Evolutionary conservation across 2,888 invertebrate genomes (phyloP).

Genomic region (Alcis repandata): DNA sequence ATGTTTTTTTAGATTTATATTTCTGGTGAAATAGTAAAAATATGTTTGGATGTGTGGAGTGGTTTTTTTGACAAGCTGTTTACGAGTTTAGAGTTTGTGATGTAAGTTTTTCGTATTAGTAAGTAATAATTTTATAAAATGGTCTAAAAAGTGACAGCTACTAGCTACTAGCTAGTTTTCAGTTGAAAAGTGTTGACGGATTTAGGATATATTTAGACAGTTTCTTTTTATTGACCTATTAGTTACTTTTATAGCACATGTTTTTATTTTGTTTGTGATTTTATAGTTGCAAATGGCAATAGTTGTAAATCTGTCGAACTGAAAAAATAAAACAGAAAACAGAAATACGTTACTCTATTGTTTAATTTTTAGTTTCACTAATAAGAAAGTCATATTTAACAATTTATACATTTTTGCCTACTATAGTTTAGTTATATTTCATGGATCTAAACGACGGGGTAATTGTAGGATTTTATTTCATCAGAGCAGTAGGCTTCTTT

Average conservation of each 20-base stretch:
- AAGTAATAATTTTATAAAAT: too few relatives aligned
- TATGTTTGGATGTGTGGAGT: background rate
- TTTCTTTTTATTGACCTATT: slow-evolving; percentile 46
- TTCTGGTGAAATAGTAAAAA: background rate
- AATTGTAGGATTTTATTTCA: too few relatives aligned
- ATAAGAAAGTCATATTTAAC: too few relatives aligned
- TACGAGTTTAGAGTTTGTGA: background rate
- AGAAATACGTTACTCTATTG: slow-evolving; percentile 36
- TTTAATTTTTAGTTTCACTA: slow-evolving; percentile 33
- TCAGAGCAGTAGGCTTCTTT: too few relatives aligned
- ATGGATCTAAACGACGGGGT: too few relatives aligned
- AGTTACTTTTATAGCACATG: slow-evolving; percentile 41
- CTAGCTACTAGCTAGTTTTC: too few relatives aligned
- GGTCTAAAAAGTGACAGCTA: too few relatives aligned
- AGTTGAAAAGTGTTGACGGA: slow-evolving; percentile 40
- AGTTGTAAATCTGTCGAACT: slow-evolving; percentile 41
- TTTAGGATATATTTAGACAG: slow-evolving; percentile 39
- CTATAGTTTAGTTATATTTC: too few relatives aligned
- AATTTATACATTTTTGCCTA: too few relatives aligned
- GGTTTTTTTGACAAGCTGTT: background rate
- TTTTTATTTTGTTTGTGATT: slow-evolving; percentile 36
- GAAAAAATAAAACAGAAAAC: slow-evolving; percentile 32
- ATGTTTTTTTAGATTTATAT: background rate
- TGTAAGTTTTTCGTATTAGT: background rate
- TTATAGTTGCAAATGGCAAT: slow-evolving; percentile 38